A percentile compares a stretch with the other conserved stretches of the same genome.
phyloP scores from a whole-genome alignment of 2,113 vertebrate genomes.

The Oreochromis tanganicae region DNA sequence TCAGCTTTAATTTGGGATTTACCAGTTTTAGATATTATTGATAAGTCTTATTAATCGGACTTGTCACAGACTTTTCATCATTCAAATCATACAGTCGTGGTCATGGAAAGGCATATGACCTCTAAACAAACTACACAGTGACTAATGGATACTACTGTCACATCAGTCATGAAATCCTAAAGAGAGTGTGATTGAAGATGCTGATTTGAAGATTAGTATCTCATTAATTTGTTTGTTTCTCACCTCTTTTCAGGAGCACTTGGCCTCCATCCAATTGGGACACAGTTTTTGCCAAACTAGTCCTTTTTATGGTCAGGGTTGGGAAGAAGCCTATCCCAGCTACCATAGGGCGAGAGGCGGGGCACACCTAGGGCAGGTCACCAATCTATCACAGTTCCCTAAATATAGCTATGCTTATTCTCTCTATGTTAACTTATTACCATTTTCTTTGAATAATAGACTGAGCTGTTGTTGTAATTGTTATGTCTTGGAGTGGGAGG shows the following conservation, averaged over 20 bases:
- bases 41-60: not conserved
- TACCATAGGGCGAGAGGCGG: fast-evolving
- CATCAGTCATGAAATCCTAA: not conserved
- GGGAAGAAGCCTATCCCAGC: not conserved
- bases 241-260: not conserved
- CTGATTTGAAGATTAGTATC: not conserved
- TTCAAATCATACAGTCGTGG: fast-evolving
- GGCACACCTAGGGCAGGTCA: not conserved
- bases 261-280: not conserved
- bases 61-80: not conserved
- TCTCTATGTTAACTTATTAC: not conserved
- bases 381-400: not conserved
- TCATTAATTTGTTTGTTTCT: not conserved
- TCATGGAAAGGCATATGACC: not conserved
- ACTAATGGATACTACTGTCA: not conserved
- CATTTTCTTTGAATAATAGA: not conserved
- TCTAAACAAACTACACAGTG: not conserved
- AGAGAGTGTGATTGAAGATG: not conserved
- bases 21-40: not conserved
- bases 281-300: not conserved
- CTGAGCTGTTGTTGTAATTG: not conserved
- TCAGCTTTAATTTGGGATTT: not conserved
- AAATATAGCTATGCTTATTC: not conserved
- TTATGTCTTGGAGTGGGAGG: not conserved
- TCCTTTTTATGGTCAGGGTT: not conserved